These are phyloP conservation scores for Tamandua tetradactyla DNA, from an alignment of 2,797 vertebrate genomes.

Conservation along the genomic window DNA sequence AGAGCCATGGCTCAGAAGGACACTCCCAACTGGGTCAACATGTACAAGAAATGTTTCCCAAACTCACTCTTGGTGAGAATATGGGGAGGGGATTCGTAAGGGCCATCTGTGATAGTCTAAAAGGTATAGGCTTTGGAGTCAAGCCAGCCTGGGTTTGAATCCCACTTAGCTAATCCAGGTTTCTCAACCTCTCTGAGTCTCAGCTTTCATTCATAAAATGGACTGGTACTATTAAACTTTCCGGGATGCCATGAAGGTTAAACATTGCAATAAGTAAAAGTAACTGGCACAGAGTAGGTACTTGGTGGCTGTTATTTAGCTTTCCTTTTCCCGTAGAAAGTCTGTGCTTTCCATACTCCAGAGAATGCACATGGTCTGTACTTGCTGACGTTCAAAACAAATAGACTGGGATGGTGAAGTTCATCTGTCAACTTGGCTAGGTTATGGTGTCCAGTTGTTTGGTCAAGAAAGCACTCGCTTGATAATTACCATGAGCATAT, in stretches of 20 bases:
- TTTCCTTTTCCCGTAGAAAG: not conserved
- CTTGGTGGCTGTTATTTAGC: not conserved
- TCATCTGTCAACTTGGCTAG: too few relatives aligned
- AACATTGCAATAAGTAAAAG: constrained; percentile 25
- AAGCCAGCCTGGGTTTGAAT: constrained; percentile 23
- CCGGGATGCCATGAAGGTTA: constrained; percentile 26
- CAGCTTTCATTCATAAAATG: constrained; percentile 53
- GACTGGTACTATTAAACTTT: constrained; percentile 18
- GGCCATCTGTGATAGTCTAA: not conserved
- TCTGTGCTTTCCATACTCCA: not conserved
- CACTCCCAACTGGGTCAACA: not conserved
- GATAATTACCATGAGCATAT: too few relatives aligned
- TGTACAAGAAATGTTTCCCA: not conserved
- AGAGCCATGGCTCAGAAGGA: not conserved
- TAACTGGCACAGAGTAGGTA: not conserved
- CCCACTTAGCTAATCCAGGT: not conserved
- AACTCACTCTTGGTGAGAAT: constrained; percentile 17
- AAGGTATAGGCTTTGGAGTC: constrained; percentile 29
- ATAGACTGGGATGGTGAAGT: constrained; percentile 10
- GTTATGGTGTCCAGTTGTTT: too few relatives aligned
- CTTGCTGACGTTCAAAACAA: constrained; percentile 36
- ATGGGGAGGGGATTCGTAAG: not conserved
- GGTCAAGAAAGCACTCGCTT: too few relatives aligned
- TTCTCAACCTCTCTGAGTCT: constrained; percentile 21
- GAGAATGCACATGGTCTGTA: not conserved